phyloP scores from a whole-genome alignment of 2,797 vertebrate genomes.

The Pteronotus mesoamericanus region DNA sequence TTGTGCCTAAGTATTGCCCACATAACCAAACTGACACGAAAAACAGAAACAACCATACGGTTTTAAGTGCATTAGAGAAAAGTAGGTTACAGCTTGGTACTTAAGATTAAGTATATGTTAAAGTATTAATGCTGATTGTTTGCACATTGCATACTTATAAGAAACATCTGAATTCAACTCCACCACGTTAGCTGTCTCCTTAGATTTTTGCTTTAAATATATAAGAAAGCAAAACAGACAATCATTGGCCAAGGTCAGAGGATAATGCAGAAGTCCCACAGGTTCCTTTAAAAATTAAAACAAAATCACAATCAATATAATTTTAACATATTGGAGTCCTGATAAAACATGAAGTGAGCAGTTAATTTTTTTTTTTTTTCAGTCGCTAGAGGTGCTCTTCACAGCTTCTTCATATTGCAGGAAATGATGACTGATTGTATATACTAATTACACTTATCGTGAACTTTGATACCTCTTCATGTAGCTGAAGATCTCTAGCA shows the following conservation, averaged over 20 bases:
- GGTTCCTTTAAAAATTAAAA: constrained; percentile 68
- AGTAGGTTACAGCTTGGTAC: constrained; percentile 64
- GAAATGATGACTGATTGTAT: constrained; percentile 66
- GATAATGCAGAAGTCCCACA: constrained; percentile 51
- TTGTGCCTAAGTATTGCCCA: constrained; percentile 79
- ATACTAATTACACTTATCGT: constrained; percentile 55
- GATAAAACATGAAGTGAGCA: constrained; percentile 60
- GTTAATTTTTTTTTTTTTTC: constrained; percentile 54
- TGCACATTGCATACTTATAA: constrained; percentile 43
- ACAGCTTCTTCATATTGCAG: constrained; percentile 53
- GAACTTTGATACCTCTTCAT: constrained; percentile 33
- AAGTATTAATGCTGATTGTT: constrained; percentile 54
- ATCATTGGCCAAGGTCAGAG: constrained; percentile 30
- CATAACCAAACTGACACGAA: constrained; percentile 77
- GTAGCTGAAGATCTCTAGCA: constrained; percentile 20
- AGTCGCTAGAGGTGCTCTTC: constrained; percentile 21
- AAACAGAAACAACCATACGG: constrained; percentile 81
- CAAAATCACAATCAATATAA: constrained; percentile 72
- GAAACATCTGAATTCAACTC: neutral
- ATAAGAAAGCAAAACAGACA: constrained; percentile 67
- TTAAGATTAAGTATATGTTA: constrained; percentile 69
- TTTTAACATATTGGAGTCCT: constrained; percentile 69
- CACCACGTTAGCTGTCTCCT: neutral
- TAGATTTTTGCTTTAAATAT: constrained; percentile 53
- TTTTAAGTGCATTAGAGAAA: constrained; percentile 72